A percentile compares a stretch with the other conserved stretches of the same genome.
Conservation (phyloP, 1,140 invertebrate genomes). For the Wiebesia pumilae region DNA sequence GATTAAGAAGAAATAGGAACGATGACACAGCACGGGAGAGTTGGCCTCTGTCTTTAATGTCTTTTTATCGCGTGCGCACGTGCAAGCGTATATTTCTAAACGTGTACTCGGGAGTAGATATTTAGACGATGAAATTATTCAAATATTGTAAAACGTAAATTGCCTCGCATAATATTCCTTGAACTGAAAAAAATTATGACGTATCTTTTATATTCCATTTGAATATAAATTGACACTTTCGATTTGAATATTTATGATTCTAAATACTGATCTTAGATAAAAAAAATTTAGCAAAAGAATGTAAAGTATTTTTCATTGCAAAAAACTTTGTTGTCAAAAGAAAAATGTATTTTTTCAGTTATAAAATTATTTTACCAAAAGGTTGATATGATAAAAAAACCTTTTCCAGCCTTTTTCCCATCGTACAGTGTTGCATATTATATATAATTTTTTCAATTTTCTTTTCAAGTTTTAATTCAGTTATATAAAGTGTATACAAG, state of each 20-base stretch:
- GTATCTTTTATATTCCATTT: not conserved
- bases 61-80: slow-evolving; percentile 31
- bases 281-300: no score
- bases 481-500: not conserved
- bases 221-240: not conserved
- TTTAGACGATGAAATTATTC: slow-evolving; percentile 27
- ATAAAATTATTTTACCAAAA: not conserved
- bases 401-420: not conserved
- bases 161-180: not conserved
- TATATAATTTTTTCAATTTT: not conserved
- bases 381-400: not conserved
- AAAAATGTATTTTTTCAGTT: not conserved
- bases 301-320: no score
- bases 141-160: not conserved
- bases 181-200: not conserved
- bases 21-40: not conserved
- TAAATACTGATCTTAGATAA: no score
- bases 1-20: slow-evolving; percentile 32
- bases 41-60: slow-evolving; percentile 28
- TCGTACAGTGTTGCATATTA: not conserved
- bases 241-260: no score
- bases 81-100: slow-evolving; percentile 35
- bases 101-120: slow-evolving; percentile 17
- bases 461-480: not conserved
- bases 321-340: not conserved